A percentile compares a stretch with the other conserved stretches of the same genome.
phyloP scores from a whole-genome alignment of 2,888 invertebrate species.

The Aelia acuminata region DNA sequence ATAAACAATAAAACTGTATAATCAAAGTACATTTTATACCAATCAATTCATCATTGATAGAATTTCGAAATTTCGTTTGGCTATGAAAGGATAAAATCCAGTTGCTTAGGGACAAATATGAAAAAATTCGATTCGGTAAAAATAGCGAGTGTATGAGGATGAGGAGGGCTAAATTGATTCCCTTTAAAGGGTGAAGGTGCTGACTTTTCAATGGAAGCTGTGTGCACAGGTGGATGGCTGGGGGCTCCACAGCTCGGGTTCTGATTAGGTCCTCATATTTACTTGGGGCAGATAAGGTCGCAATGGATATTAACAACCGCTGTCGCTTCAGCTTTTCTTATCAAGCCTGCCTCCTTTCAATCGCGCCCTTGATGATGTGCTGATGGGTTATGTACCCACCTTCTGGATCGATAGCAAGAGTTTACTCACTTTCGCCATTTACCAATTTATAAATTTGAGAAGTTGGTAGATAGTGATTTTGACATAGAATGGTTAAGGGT shows the following conservation, averaged over 20 bases:
- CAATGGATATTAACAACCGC: slow-evolving; percentile 4
- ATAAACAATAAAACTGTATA: too few species aligned
- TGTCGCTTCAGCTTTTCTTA: slow-evolving; percentile 42
- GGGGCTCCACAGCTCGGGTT: neutral
- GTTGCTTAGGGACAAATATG: neutral
- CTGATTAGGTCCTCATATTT: slow-evolving; percentile 45
- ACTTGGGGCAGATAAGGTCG: slow-evolving; percentile 31
- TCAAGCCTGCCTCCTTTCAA: neutral
- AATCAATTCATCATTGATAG: too few species aligned
- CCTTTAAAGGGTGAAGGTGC: slow-evolving; percentile 24
- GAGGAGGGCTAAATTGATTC: slow-evolving; percentile 6
- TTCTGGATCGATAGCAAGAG: neutral
- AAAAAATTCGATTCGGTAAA: neutral
- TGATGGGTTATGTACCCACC: neutral
- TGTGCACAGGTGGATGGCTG: slow-evolving; percentile 29
- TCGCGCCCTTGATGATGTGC: slow-evolving; percentile 5
- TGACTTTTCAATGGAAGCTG: slow-evolving; percentile 2
- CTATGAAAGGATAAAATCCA: too few species aligned
- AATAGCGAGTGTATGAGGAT: neutral
- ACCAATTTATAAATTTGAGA: neutral
- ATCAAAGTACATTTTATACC: too few species aligned
- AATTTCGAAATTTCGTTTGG: too few species aligned
- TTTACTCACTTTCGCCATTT: neutral
- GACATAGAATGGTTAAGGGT: too few species aligned
- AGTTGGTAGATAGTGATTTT: too few species aligned